Evolutionary conservation across 2,888 invertebrate species (phyloP), one percentile per base, ranked within the genome.

Genomic region (Sylvicola fuscatus): DNA sequence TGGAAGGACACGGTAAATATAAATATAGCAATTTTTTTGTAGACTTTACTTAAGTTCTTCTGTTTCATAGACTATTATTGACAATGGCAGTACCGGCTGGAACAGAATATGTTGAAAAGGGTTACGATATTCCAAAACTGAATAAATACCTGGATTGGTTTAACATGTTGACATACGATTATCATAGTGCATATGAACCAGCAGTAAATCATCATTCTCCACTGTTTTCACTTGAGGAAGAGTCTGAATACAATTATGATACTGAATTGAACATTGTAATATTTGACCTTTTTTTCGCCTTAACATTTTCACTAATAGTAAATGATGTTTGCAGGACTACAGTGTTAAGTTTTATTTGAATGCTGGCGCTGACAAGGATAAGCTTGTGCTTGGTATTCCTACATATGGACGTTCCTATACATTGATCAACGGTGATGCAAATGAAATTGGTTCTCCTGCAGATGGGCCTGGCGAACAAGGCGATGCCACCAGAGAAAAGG

Each of bases 61-160:
- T 34, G 3, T 32, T 14, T 35, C 27, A 4, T 29, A 56, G 77
- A 41, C 66, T 92, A 26, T 61, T 92, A 35, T 61, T 93, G 13
- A 86, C 92, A 5, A 87, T 92, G 78, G 92, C 92, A 10, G 86
- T 92, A 21, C 90, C 90, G 0, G 90, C 90, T 2, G 90, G 90
- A 14, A 79, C 84, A 45, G 86, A 90, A 52, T 87, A 89, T 51
- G 81, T 92, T 44, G 79, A 87, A 51, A 86, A 89, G 52, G 92
- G 92, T 41, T 93, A 87, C 53, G 90, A 93, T 48, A 70, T 93
- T 38, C 78, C 79, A 40, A 78, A 78, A 46, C 60, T 93, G 38
- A 83, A 84, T 54, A 77, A 75, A 73, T 75, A 87, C 54, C 60
- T 89, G 45, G 90, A 90, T 60, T 90, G 90, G 72, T 79, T 90